phyloP scores from a whole-genome alignment of 1,140 invertebrate species.

The Tetramorium parvispinum region DNA sequence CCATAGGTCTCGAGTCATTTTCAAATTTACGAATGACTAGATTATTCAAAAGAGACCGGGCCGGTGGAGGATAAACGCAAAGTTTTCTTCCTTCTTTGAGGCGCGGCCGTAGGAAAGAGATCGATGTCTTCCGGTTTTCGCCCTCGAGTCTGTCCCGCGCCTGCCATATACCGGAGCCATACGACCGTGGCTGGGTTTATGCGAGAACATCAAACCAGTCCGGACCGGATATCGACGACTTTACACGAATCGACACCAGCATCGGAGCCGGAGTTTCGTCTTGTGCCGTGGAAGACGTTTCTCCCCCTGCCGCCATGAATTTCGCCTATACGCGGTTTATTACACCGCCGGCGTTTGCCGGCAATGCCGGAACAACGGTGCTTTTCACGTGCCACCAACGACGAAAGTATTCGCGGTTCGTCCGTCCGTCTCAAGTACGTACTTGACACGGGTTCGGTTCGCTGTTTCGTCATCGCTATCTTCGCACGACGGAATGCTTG shows the following conservation, averaged over 20 bases:
- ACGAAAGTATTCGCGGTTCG: conserved; percentile 50
- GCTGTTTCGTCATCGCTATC: conserved; percentile 39
- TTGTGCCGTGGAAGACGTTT: conserved; percentile 27
- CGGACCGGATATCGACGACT: conserved; percentile 71
- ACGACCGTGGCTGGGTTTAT: conserved; percentile 66
- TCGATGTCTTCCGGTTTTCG: conserved; percentile 47
- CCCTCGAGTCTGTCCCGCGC: neutral
- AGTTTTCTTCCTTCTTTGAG: conserved; percentile 56
- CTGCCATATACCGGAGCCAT: neutral
- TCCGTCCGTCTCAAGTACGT: conserved; percentile 33
- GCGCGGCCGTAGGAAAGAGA: conserved; percentile 31
- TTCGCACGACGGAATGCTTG: neutral
- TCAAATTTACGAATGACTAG: conserved; percentile 70
- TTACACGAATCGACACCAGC: conserved; percentile 38
- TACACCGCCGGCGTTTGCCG: conserved; percentile 35
- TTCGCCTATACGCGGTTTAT: conserved; percentile 70
- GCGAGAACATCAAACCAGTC: conserved; percentile 71
- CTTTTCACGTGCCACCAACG: conserved; percentile 54
- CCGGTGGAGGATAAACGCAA: neutral
- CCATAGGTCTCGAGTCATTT: conserved; percentile 45
- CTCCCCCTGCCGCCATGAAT: conserved; percentile 60
- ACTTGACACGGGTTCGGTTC: conserved; percentile 31
- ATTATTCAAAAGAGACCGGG: conserved; percentile 60
- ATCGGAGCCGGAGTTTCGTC: neutral
- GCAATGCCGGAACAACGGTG: conserved; percentile 63